phyloP scores from a whole-genome alignment of 1,140 invertebrate genomes.

The Papilio glaucus region DNA sequence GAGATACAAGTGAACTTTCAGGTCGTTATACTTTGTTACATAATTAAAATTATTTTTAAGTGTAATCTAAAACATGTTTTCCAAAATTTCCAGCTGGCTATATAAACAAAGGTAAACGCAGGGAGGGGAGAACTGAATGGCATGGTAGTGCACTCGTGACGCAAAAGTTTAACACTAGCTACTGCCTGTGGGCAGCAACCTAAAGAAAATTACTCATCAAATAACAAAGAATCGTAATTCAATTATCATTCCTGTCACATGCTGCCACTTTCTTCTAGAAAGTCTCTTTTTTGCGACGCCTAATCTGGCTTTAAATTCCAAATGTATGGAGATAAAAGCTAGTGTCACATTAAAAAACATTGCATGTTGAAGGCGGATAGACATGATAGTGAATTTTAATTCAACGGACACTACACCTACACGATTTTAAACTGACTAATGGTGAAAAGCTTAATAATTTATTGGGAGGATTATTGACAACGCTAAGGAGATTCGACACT shows the following conservation, averaged over 20 bases:
- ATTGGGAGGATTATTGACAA: background rate
- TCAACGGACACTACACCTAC: background rate
- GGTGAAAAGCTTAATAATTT: background rate
- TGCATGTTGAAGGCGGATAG: background rate
- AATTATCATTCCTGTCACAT: conserved; percentile 9
- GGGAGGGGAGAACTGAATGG: too few relatives aligned
- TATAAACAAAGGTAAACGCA: too few relatives aligned
- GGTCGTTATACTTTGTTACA: background rate
- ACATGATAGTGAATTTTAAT: background rate
- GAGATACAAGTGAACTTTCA: background rate
- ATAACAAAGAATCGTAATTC: background rate
- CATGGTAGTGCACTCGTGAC: too few relatives aligned
- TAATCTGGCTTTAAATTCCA: conserved; percentile 21
- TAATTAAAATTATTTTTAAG: background rate
- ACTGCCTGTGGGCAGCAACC: background rate
- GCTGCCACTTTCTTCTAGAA: conserved; percentile 10
- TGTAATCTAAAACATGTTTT: too few relatives aligned
- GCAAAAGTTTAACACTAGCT: too few relatives aligned
- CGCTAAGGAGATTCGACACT: too few relatives aligned
- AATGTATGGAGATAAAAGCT: conserved; percentile 30
- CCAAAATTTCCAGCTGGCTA: background rate
- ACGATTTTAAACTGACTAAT: background rate
- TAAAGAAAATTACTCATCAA: background rate
- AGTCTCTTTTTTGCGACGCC: background rate
- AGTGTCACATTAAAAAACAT: background rate